Conservation (phyloP, 2,888 invertebrate species). For the Agriopis leucophaearia region DNA sequence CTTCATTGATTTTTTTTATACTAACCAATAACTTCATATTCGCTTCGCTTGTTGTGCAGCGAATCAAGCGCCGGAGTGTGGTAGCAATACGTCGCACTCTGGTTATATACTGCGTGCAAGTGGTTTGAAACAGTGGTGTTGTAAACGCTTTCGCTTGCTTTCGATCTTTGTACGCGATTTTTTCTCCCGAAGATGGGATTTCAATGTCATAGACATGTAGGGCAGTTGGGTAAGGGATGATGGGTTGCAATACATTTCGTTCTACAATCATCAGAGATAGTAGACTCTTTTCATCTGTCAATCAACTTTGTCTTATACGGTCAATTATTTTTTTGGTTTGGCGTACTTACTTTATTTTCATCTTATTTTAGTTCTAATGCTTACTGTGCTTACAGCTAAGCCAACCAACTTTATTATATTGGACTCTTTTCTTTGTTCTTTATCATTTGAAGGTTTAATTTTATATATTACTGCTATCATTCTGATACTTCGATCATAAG, state of each 20-base stretch:
- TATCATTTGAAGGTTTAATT: no score
- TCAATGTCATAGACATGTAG: constrained; percentile 35
- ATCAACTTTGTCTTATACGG: neutral
- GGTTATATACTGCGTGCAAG: constrained; percentile 78
- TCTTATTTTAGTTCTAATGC: no score
- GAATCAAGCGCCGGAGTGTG: constrained; percentile 80
- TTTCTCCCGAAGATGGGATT: constrained; percentile 50
- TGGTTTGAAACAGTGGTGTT: constrained; percentile 73
- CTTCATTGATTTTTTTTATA: constrained; percentile 50
- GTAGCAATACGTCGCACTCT: constrained; percentile 52
- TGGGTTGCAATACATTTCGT: neutral
- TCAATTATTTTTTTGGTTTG: neutral
- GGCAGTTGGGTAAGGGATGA: constrained; percentile 16
- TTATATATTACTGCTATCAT: no score
- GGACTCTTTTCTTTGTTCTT: no score
- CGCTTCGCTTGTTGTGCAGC: constrained; percentile 81
- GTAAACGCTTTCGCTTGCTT: constrained; percentile 79
- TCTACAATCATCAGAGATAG: neutral
- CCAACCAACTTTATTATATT: no score
- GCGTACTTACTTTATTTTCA: neutral
- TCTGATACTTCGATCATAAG: no score
- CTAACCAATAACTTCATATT: constrained; percentile 83
- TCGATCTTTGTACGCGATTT: constrained; percentile 59
- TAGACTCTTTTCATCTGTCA: no score
- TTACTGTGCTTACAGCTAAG: no score